A percentile compares a stretch with the other conserved stretches of the same genome.
Conservation (phyloP, 2,113 vertebrate species). For the Sula dactylatra region DNA sequence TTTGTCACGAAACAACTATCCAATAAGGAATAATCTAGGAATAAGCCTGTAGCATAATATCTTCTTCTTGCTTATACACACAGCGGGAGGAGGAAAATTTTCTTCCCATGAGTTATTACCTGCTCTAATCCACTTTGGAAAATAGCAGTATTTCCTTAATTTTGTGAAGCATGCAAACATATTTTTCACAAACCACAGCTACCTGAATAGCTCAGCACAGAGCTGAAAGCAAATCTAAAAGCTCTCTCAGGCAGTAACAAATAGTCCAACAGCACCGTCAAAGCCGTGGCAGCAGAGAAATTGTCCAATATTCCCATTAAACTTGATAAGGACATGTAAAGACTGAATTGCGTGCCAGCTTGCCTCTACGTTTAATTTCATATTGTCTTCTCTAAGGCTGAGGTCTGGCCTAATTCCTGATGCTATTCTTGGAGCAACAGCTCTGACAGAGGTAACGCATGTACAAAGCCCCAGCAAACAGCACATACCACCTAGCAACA, state of each 20-base stretch:
- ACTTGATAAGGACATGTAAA: not conserved
- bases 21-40: conserved; percentile 40
- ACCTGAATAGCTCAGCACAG: not conserved
- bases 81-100: not conserved
- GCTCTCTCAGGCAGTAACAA: not conserved
- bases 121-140: conserved; percentile 43
- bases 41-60: conserved; percentile 55
- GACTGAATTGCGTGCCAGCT: not conserved
- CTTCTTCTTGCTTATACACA: conserved; percentile 38
- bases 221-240: conserved; percentile 25
- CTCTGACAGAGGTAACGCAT: not conserved
- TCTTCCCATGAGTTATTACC: conserved; percentile 34
- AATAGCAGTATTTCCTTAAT: conserved; percentile 51
- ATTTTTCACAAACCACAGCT: conserved; percentile 6
- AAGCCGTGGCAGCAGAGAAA: not conserved
- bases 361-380: not conserved
- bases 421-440: not conserved
- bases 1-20: conserved; percentile 50
- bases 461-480: not conserved
- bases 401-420: not conserved
- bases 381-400: not conserved
- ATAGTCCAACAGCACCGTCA: not conserved
- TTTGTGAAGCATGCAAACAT: conserved; percentile 12
- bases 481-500: not conserved
- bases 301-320: not conserved